Evolutionary conservation across 1,140 invertebrate genomes (phyloP), one percentile per base, ranked within the genome.

Genomic region (Daktulosphaira vitifoliae): DNA sequence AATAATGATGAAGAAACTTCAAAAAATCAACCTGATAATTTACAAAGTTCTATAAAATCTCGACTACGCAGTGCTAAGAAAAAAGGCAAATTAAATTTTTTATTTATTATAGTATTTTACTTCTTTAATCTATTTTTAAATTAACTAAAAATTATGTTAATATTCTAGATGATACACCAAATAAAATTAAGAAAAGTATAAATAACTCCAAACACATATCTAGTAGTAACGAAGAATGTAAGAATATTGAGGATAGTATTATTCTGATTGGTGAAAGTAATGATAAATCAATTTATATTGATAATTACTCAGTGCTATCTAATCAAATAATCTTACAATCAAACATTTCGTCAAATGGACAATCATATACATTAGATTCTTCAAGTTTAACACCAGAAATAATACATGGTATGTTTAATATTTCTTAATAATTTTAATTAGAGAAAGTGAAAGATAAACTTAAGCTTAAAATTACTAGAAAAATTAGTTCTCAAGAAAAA

Each of bases 1-100:
- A 39, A 62, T 4, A 62, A 48, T 62, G 2, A 11, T 29, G 16
- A 46, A 46, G 15, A 33, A 46, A 20, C 1, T 33, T 46, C 44
- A 48, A 62, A 62, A 25, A 9, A 9, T 11, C 11, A 18, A 11
- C n/a, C n/a, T 16, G 15, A 48, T 22, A 23, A 46, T 22, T 16
- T 29, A 22, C 5, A 9, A 48, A 16, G 18, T 13, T n/a, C 42
- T 9, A 62, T 62, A n/a, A 62, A 62, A 62, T 62, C 42, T 20
- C 56, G 56, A 16, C 26, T 62, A 26, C 39, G 56, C 13, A 62
- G 42, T 33, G 42, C 56, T 11, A 62, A 33, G 4, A 62, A 48
- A 48, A 48, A 46, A 48, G 56, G 56, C 46, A 46, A 2, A 9
- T 53, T 15, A 11, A 8, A 48, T 33, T 20, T 2, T 18, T 48